Conservation (phyloP, 1,140 invertebrate species). For the Samia ricini region DNA sequence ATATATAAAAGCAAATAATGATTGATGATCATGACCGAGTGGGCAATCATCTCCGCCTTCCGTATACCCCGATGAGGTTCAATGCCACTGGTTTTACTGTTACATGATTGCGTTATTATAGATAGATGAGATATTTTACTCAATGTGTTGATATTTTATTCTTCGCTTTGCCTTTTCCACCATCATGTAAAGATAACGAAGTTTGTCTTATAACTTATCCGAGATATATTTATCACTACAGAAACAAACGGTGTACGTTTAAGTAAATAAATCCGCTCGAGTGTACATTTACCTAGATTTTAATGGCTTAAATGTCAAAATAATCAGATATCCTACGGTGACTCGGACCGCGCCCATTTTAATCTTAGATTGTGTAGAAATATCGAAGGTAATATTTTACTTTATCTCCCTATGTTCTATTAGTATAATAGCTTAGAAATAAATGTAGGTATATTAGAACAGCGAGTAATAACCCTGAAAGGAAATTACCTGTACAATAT, state of each 20-base stretch:
- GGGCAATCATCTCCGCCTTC: conserved; percentile 20
- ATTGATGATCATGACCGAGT: conserved; percentile 31
- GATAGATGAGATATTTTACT: not conserved
- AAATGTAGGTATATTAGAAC: not conserved
- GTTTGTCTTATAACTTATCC: too few relatives aligned
- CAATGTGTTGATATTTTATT: not conserved
- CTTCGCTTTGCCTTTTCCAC: too few relatives aligned
- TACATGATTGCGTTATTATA: conserved; percentile 2
- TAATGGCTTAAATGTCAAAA: not conserved
- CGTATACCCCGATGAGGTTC: conserved; percentile 11
- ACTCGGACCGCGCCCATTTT: not conserved
- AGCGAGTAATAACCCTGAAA: too few relatives aligned
- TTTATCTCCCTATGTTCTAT: not conserved
- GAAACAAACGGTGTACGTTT: not conserved
- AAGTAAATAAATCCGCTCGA: not conserved
- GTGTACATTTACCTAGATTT: not conserved
- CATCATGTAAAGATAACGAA: too few relatives aligned
- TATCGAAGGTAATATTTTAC: not conserved
- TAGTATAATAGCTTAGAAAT: not conserved
- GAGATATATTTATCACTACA: too few relatives aligned
- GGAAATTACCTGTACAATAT: too few relatives aligned
- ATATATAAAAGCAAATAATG: conserved; percentile 18
- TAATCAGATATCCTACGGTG: not conserved
- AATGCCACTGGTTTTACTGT: conserved; percentile 16
- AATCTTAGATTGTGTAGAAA: not conserved